phyloP scores from a whole-genome alignment of 2,888 invertebrate species.

The Drosophila multiciliata region DNA sequence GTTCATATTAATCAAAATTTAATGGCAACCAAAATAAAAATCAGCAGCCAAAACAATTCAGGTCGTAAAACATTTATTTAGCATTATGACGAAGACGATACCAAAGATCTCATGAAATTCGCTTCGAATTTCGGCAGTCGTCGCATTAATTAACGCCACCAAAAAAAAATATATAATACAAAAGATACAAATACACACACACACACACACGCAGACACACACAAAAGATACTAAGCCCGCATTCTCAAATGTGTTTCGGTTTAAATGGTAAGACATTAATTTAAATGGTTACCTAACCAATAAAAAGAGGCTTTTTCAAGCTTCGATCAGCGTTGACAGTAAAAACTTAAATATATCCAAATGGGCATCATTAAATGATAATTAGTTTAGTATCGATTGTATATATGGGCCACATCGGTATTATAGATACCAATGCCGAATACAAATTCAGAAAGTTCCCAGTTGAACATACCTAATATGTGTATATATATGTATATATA shows the following conservation, averaged over 20 bases:
- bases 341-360: slow-evolving; percentile 35
- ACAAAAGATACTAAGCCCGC: slow-evolving; percentile 38
- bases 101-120: slow-evolving; percentile 55
- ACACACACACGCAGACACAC: slow-evolving; percentile 9
- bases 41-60: slow-evolving; percentile 57
- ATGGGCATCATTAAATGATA: slow-evolving; percentile 48
- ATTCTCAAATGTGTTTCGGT: slow-evolving; percentile 50
- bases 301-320: background rate
- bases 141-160: slow-evolving; percentile 61
- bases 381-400: slow-evolving; percentile 41
- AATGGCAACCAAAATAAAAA: slow-evolving; percentile 32
- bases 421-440: background rate
- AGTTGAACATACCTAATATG: slow-evolving; percentile 9
- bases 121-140: slow-evolving; percentile 41
- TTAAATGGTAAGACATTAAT: slow-evolving; percentile 69
- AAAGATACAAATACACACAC: slow-evolving; percentile 25
- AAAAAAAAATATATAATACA: slow-evolving; percentile 19
- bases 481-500: background rate
- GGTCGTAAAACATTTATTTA: slow-evolving; percentile 71
- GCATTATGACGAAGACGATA: slow-evolving; percentile 56
- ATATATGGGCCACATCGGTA: slow-evolving; percentile 27
- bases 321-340: slow-evolving; percentile 36
- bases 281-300: slow-evolving; percentile 37
- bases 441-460: slow-evolving; percentile 4
- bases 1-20: slow-evolving; percentile 68